These are phyloP conservation scores for Martes flavigula DNA, from an alignment of 2,797 vertebrate species.

Conservation along the genomic window DNA sequence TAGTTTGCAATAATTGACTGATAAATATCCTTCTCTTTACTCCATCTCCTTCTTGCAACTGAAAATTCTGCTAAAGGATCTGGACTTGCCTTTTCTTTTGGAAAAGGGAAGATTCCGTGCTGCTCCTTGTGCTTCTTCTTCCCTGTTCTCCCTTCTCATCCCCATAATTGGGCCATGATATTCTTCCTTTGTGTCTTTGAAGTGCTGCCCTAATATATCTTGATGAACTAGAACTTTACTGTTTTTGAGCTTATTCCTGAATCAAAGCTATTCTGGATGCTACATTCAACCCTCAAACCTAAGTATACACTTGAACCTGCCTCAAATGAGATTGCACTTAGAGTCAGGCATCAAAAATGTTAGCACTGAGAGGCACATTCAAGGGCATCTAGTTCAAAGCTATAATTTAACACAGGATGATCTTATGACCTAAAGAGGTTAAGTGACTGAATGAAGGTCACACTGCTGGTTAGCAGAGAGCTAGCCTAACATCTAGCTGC, in stretches of 20 bases:
- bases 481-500: background rate
- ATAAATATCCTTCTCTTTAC: background rate
- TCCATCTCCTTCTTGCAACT: background rate
- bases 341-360: constrained; percentile 37
- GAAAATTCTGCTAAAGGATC: background rate
- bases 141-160: accelerated
- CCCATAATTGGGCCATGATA: background rate
- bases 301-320: constrained; percentile 38
- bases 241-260: background rate
- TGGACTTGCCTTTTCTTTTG: background rate
- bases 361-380: background rate
- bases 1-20: constrained; percentile 34
- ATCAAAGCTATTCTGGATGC: background rate
- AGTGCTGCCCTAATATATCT: background rate
- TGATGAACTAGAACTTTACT: background rate
- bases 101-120: background rate
- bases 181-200: background rate
- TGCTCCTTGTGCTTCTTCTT: too few relatives aligned
- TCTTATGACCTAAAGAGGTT: constrained; percentile 31
- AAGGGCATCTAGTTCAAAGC: constrained; percentile 9
- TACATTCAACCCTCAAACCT: constrained; percentile 1
- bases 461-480: background rate
- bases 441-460: background rate
- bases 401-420: constrained; percentile 48
- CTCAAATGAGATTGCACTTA: constrained; percentile 47